A percentile compares a stretch with the other conserved stretches of the same genome.
Conservation (phyloP, 2,888 invertebrate genomes). For the Rugalucina vietnamica region DNA sequence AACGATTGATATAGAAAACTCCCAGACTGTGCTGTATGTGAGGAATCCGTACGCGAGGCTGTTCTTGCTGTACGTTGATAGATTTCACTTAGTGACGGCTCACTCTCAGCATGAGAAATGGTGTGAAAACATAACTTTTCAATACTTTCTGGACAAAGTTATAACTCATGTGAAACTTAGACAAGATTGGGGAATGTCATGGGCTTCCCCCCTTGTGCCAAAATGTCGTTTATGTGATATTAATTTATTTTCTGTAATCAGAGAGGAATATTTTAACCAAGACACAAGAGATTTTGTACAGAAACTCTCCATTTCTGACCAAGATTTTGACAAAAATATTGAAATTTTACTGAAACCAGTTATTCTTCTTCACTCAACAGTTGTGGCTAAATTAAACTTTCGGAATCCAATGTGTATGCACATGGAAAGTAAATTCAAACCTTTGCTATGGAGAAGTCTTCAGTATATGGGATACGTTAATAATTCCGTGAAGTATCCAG, state of each 20-base stretch:
- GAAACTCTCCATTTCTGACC: not conserved
- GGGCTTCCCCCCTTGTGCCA: slow-evolving; percentile 34
- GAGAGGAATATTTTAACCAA: slow-evolving; percentile 54
- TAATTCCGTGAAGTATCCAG: not conserved
- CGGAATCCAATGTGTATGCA: not conserved
- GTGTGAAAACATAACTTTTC: slow-evolving; percentile 46
- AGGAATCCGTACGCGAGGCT: slow-evolving; percentile 62
- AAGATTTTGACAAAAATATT: not conserved
- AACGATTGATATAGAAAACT: not conserved
- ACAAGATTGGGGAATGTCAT: not conserved
- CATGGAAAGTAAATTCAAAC: not conserved
- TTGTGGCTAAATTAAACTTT: not conserved
- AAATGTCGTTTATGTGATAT: slow-evolving; percentile 62
- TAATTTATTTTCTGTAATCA: slow-evolving; percentile 56
- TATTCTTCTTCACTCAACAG: not conserved
- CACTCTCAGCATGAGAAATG: not conserved
- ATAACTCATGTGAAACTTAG: slow-evolving; percentile 13
- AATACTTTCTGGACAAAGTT: slow-evolving; percentile 45
- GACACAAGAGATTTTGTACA: slow-evolving; percentile 8
- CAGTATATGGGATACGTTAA: not conserved
- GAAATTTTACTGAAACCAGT: not conserved
- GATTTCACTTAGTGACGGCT: slow-evolving; percentile 59
- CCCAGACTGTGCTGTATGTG: slow-evolving; percentile 46
- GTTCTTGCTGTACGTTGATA: slow-evolving; percentile 66
- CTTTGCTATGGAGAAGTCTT: slow-evolving; percentile 25